Percentiles rank a stretch among this genome's conserved stretches.
Conservation (phyloP, 2,113 vertebrate species). For the Microcebus lehilahytsara region DNA sequence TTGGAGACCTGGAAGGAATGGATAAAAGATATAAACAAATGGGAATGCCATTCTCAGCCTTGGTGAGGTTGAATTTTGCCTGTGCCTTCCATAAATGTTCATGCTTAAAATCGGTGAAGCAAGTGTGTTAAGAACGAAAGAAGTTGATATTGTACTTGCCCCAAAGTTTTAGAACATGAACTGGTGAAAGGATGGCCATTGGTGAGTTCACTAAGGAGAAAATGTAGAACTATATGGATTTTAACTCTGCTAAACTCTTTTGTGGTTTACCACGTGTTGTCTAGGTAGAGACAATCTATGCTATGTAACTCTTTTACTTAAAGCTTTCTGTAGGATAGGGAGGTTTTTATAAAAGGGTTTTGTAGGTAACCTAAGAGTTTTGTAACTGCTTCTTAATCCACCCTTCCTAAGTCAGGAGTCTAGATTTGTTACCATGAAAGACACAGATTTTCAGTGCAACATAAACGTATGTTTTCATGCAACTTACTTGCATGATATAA, state of each 20-base stretch:
- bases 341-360: neutral
- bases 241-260: neutral
- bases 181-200: too few species aligned
- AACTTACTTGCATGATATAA: neutral
- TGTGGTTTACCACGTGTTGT: neutral
- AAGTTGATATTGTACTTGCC: too few species aligned
- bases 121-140: neutral
- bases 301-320: neutral
- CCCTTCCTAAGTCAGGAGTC: neutral
- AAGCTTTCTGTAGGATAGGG: neutral
- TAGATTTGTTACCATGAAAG: neutral
- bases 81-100: neutral
- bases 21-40: neutral
- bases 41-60: neutral
- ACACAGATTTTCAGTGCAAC: neutral
- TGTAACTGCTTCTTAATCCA: neutral
- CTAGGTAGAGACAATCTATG: neutral
- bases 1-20: neutral
- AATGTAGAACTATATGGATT: neutral
- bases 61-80: neutral
- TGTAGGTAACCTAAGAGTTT: neutral
- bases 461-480: neutral
- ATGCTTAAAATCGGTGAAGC: neutral
- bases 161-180: neutral
- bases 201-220: neutral